Conservation (phyloP, 2,797 vertebrate species). For the Xerus rutilus region DNA sequence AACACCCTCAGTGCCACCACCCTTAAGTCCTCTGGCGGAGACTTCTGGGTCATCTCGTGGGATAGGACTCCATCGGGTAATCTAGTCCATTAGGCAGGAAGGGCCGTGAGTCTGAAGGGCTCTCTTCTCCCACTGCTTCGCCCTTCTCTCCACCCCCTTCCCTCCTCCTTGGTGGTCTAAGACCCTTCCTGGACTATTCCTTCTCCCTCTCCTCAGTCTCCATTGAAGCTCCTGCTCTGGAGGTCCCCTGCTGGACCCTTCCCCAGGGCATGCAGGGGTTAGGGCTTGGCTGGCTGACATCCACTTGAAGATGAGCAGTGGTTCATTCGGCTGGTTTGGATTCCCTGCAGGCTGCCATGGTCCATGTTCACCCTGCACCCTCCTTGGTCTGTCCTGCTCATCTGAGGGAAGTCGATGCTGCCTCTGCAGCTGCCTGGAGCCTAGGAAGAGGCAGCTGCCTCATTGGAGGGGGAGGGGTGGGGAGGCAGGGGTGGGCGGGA, state of each 20-base stretch:
- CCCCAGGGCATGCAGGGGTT: background rate
- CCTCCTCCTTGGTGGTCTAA: background rate
- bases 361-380: background rate
- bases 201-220: background rate
- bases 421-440: background rate
- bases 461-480: too few relatives aligned
- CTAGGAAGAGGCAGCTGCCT: background rate
- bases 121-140: background rate
- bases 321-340: background rate
- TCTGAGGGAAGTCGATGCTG: background rate
- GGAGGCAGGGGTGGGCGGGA: background rate
- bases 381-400: background rate
- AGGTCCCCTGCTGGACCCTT: background rate
- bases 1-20: background rate
- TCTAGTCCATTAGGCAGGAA: background rate
- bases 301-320: background rate
- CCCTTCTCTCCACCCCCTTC: background rate
- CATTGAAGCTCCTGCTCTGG: background rate
- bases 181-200: background rate
- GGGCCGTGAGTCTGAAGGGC: background rate
- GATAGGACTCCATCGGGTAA: background rate
- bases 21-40: background rate
- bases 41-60: rapidly evolving
- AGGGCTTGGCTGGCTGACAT: background rate
- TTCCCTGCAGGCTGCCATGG: background rate